Conservation (phyloP, 2,113 vertebrate species). For the Anoplopoma fimbria region DNA sequence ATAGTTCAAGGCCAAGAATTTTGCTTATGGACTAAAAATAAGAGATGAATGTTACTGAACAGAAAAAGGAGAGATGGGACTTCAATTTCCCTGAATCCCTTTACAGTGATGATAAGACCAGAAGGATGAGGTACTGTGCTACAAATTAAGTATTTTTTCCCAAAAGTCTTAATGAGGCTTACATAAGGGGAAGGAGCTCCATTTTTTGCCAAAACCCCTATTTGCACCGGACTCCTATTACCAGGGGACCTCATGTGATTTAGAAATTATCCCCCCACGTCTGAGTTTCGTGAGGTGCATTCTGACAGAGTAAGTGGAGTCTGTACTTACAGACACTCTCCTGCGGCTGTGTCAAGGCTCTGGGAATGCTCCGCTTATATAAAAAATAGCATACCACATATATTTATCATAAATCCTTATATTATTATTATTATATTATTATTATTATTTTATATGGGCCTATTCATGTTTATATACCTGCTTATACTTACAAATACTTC, state of each 20-base stretch:
- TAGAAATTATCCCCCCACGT: background rate
- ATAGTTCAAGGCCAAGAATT: slow-evolving; percentile 43
- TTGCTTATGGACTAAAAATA: slow-evolving; percentile 33
- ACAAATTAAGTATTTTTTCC: slow-evolving; percentile 53
- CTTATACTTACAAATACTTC: background rate
- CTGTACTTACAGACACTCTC: background rate
- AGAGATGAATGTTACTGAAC: slow-evolving; percentile 33
- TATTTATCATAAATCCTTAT: too few species aligned
- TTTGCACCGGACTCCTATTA: background rate
- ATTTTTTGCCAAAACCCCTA: background rate
- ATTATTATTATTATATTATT: background rate
- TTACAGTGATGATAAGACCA: slow-evolving; percentile 64
- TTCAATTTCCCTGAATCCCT: slow-evolving; percentile 63
- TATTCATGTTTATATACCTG: background rate
- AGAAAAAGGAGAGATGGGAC: slow-evolving; percentile 49
- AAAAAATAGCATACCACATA: too few species aligned
- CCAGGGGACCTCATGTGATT: background rate
- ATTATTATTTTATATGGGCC: background rate
- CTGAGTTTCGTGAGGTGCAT: background rate
- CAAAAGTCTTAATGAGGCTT: slow-evolving; percentile 49
- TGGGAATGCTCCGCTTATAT: too few species aligned
- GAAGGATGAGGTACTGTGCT: slow-evolving; percentile 48
- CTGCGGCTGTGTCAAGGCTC: too few species aligned
- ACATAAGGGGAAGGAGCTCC: slow-evolving; percentile 7
- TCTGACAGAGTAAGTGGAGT: background rate